Conservation (phyloP, 2,113 vertebrate genomes). For the Corydoras maculifer region DNA sequence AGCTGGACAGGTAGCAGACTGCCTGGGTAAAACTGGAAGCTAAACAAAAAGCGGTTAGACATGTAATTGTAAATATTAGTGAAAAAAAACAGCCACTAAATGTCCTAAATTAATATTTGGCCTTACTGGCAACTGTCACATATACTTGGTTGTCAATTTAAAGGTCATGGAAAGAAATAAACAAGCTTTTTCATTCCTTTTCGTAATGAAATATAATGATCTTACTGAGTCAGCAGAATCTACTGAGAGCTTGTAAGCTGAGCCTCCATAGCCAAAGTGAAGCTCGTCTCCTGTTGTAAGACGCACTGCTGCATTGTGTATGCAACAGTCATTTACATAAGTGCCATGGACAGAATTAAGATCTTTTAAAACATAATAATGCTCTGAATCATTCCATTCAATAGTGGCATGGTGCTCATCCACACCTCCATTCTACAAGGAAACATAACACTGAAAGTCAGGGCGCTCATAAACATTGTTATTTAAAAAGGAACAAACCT, state of each 20-base stretch:
- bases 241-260: constrained; percentile 59
- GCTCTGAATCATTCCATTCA: constrained; percentile 48
- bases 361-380: constrained; percentile 65
- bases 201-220: background rate
- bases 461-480: too few relatives aligned
- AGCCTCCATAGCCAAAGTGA: constrained; percentile 58
- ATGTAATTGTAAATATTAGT: background rate
- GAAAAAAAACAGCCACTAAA: background rate
- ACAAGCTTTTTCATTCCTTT: too few relatives aligned
- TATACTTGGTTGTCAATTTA: too few relatives aligned
- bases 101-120: background rate
- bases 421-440: constrained; percentile 53
- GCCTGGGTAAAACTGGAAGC: constrained; percentile 33
- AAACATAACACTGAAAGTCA: background rate
- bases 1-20: background rate
- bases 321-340: constrained; percentile 71
- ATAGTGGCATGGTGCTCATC: constrained; percentile 70
- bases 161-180: too few relatives aligned
- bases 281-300: constrained; percentile 64
- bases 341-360: constrained; percentile 66
- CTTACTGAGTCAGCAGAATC: constrained; percentile 52
- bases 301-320: constrained; percentile 70
- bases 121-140: too few relatives aligned
- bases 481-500: too few relatives aligned
- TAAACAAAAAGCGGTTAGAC: background rate